Base-by-base conservation (phyloP, 2,888 invertebrate genomes). In the Antheraea yamamai region DNA sequence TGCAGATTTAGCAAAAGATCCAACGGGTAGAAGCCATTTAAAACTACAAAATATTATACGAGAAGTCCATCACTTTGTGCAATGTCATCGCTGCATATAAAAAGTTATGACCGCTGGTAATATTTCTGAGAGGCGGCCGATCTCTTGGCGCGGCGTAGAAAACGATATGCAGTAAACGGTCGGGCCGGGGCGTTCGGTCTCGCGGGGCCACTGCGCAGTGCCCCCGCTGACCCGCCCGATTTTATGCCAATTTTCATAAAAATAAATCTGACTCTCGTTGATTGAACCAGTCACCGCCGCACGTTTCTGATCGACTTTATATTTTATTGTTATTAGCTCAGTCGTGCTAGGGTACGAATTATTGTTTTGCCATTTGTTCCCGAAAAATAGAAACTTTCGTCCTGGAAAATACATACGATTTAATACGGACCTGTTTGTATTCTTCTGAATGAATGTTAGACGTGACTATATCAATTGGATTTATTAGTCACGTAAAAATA, bases 161-260 rank as follows among this genome's bases (percentile, higher is more conserved):
- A 94, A 93, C 95, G 94, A 94, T 94, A 94, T 94, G 95, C 95
- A 94, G 94, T 95, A 95, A 95, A 95, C 93, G 93, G 87, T 83
- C 93, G 92, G 95, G 23, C 61, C 61, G 61, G 61, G 61, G 94
- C 93, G 94, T 92, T 90, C 87, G 93, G 93, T 93, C 93, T 92
- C 94, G 89, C 89, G 93, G 93, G 94, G 91, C 91, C 91, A 87
- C 88, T 89, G 90, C 85, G 84, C 84, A 84, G 85, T 81, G 87
- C 87, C 87, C 88, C 87, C 86, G 88, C 91, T 93, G 94, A 94
- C 94, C 95, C 95, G 89, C 88, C 88, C 91, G 91, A 91, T 91
- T 95, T 94, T 94, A 95, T 95, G 94, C 95, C 94, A 95, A 95
- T 95, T 94, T 95, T 95, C 95, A 95, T 95, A 95, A 95, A 95